Base-by-base conservation (phyloP, 1,140 invertebrate species). In the Sycobia sp. region DNA sequence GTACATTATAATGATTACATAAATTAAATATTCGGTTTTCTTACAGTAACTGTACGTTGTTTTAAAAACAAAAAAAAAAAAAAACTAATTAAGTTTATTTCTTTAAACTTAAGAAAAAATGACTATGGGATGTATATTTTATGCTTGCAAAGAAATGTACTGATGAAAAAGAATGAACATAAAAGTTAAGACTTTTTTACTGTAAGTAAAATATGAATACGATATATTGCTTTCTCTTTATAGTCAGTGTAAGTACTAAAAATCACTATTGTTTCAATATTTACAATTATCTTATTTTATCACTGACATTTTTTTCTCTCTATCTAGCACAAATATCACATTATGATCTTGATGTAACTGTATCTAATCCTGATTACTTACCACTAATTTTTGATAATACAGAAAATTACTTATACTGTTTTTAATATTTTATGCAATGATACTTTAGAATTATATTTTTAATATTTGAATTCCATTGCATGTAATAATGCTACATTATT, bases 151-250 rank as follows among this genome's bases (percentile, higher is more conserved):
- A 34, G 22, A 63, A 25, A 14, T 44, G 39, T 27, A 20, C 43
- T 16, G 11, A 51, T 51, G 3, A 47, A 51, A 51, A 54, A 62
- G 43, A 11, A 47, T 51, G 16, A 5, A 62, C 14, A n/a, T 23
- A 57, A 63, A 57, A 47, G 25, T 11, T 49, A 55, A 69, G 67
- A 65, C 68, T 69, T 59, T 58, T 59, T 49, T 51, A n/a, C n/a
- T n/a, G n/a, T n/a, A n/a, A n/a, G n/a, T 55, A 32, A 25, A 34
- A 7, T 32, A 4, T 7, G 5, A 11, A 32, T 7, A 32, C 29
- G 11, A 32, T 7, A 56, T 53, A 62, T 39, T 62, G 20, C 23
- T 56, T 13, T 20, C 49, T 44, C 29, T 39, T 49, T 34, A 18
- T 47, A 51, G 43, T 51, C 23, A 50, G 38, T 43, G 38, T 59